Conservation (phyloP, 2,113 vertebrate species). For the Narcine bancroftii region DNA sequence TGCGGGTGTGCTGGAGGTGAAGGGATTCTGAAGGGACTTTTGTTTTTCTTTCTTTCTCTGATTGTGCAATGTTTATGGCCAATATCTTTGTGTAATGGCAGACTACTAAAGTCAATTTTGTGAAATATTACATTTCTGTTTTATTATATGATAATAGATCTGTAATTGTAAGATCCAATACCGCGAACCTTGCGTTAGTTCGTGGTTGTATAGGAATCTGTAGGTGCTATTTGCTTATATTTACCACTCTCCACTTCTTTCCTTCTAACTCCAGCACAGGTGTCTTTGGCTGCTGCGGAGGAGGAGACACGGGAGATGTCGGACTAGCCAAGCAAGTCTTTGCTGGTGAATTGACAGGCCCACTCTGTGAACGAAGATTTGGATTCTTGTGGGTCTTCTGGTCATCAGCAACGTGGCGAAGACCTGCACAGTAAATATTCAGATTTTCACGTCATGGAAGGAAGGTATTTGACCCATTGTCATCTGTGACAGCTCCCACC, state of each 20-base stretch:
- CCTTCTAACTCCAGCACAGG: conserved; percentile 85
- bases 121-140: too few species aligned
- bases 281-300: conserved; percentile 55
- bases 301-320: conserved; percentile 48
- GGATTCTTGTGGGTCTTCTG: conserved; percentile 90
- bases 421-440: conserved; percentile 53
- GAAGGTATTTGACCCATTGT: too few species aligned
- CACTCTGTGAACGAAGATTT: conserved; percentile 61
- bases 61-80: too few species aligned
- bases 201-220: background rate
- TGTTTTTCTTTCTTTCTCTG: too few species aligned
- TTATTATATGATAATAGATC: too few species aligned
- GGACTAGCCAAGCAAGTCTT: conserved; percentile 55
- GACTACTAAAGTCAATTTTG: too few species aligned
- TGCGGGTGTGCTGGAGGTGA: too few species aligned
- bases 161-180: too few species aligned
- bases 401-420: conserved; percentile 80
- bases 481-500: too few species aligned
- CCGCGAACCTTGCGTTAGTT: background rate
- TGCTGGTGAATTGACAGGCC: conserved; percentile 51
- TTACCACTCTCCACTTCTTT: conserved; percentile 96
- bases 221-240: conserved; percentile 43
- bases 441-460: background rate
- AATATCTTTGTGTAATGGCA: too few species aligned
- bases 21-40: too few species aligned